Conservation (phyloP, 2,797 vertebrate genomes). For the Chaunax sp. region DNA sequence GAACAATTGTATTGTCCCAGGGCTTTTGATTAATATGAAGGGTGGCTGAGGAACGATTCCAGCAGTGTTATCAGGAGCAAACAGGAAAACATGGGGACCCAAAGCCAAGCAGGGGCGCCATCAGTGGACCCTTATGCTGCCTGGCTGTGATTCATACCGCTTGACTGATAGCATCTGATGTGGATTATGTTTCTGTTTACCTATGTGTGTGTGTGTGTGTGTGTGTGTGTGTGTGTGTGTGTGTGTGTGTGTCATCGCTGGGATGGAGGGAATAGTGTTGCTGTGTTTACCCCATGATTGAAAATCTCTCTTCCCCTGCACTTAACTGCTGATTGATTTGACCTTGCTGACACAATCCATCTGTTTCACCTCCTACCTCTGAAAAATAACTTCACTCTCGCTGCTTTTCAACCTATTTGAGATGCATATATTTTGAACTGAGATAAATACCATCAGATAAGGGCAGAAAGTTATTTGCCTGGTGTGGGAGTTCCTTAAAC, state of each 20-base stretch:
- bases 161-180: constrained; percentile 53
- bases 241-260: constrained; percentile 35
- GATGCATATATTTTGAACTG: constrained; percentile 22
- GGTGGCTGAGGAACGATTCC: constrained; percentile 70
- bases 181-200: constrained; percentile 55
- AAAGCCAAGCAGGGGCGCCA: constrained; percentile 50
- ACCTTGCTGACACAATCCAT: constrained; percentile 44
- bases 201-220: constrained; percentile 45
- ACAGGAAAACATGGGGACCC: constrained; percentile 66
- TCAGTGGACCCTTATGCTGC: constrained; percentile 33
- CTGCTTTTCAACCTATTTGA: constrained; percentile 12
- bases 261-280: constrained; percentile 41
- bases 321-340: constrained; percentile 58
- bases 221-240: constrained; percentile 37
- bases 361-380: constrained; percentile 6
- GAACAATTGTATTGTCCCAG: constrained; percentile 66
- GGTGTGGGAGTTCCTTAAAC: constrained; percentile 33
- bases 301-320: constrained; percentile 55
- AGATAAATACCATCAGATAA: constrained; percentile 17
- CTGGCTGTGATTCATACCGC: constrained; percentile 50
- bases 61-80: constrained; percentile 79
- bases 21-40: constrained; percentile 74
- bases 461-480: constrained; percentile 19
- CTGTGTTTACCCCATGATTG: constrained; percentile 55
- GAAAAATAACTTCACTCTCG: background rate